Evolutionary conservation across 2,113 vertebrate genomes (phyloP).

Genomic region (Hippocampus barbouri): DNA sequence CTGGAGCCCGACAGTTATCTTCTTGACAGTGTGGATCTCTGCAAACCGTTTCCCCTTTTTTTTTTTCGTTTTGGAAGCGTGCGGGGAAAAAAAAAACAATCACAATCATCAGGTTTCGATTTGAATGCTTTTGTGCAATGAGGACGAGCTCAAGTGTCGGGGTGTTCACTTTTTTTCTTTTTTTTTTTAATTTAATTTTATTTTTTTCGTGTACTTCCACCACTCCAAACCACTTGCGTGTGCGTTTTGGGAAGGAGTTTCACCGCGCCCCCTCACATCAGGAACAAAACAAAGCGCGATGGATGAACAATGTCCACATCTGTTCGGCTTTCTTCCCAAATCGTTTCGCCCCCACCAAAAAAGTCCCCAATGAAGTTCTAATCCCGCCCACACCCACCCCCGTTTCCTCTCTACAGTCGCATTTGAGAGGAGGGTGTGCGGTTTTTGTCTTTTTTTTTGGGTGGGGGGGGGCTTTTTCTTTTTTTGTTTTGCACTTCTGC

Average conservation of each 20-base stretch:
- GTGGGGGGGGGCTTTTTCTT: neutral
- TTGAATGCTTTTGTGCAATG: neutral
- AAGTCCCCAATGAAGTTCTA: neutral
- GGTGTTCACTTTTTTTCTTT: neutral
- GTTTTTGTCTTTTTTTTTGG: neutral
- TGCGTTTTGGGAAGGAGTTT: neutral
- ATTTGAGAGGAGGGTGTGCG: neutral
- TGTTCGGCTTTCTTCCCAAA: conserved; percentile 4
- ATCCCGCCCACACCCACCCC: neutral
- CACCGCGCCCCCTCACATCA: neutral
- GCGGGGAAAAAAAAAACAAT: too few relatives aligned
- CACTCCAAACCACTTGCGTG: neutral
- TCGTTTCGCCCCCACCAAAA: neutral
- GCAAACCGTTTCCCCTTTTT: neutral
- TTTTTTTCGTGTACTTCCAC: neutral
- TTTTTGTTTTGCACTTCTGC: conserved; percentile 5
- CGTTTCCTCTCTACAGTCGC: neutral
- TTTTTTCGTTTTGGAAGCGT: neutral
- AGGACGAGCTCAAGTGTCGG: neutral
- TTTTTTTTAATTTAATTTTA: too few relatives aligned
- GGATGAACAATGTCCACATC: conserved; percentile 4
- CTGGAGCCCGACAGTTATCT: neutral
- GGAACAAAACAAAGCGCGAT: neutral
- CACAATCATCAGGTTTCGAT: neutral
- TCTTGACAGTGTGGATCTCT: neutral